Evolutionary conservation across 2,888 invertebrate species (phyloP), one percentile per base, ranked within the genome.

Genomic region (Athalia cordata): DNA sequence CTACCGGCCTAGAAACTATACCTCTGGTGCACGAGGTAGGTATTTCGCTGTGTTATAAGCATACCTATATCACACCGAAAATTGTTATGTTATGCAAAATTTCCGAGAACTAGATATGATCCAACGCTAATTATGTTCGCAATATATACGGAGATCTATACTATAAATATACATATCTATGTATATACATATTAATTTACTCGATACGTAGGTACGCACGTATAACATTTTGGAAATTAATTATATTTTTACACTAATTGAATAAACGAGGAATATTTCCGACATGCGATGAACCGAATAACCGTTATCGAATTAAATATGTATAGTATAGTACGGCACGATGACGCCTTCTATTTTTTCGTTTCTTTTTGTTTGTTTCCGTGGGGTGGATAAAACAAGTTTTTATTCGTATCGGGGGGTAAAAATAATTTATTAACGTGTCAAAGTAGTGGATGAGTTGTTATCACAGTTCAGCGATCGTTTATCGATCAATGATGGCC

Each of bases 351-450:
- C 49, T 47, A 5, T 49, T 15, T 2, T 52, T 52, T 52, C 52
- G 52, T 52, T 52, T 11, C 3, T n/a, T n/a, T 55, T 55, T 55
- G 29, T 29, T 29, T 52, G 15, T 67, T 0, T 65, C 8, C 3
- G 8, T 1, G 45, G 45, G 9, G 43, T 9, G 45, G 9, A 13
- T n/a, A 9, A 65, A 65, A 65, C 8, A 29, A 65, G 5, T 65
- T 49, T 66, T 15, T 15, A 49, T 66, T 66, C n/a, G 45, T 8
- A 55, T 52, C 43, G 70, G 52, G 15, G 29, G 7, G 43, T 15
- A 68, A 47, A 15, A 45, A 72, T 59, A 49, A 72, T 72, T 72
- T 75, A 61, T 61, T 75, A 75, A 75, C 75, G 59, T 50, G 29
- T 64, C 61, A 43, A 52, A 29, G 64, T 4, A 15, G 50, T 50